These are phyloP conservation scores for Girardinichthys multiradiatus DNA, from an alignment of 2,113 vertebrate species.

Conservation along the genomic window DNA sequence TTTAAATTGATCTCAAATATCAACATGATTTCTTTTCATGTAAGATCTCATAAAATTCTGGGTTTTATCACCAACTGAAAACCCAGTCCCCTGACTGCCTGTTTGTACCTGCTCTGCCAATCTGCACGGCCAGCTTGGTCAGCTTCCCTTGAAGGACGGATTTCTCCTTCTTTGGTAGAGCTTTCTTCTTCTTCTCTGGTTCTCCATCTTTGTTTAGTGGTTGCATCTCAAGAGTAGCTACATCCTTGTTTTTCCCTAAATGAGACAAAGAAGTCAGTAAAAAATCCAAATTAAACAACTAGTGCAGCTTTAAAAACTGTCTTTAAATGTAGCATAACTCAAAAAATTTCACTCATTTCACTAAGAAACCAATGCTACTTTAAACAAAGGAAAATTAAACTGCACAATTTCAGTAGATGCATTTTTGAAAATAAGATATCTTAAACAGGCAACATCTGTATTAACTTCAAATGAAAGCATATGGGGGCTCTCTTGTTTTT, in stretches of 20 bases:
- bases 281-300: background rate
- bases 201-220: slow-evolving; percentile 91
- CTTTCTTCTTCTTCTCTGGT: slow-evolving; percentile 89
- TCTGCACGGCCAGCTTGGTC: slow-evolving; percentile 95
- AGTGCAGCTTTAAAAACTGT: background rate
- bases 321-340: no score
- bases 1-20: no score
- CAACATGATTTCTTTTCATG: no score
- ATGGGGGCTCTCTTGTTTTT: background rate
- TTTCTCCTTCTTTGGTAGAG: slow-evolving; percentile 95
- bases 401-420: no score
- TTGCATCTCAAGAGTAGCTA: slow-evolving; percentile 91
- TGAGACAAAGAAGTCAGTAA: background rate
- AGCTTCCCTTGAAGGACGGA: slow-evolving; percentile 98
- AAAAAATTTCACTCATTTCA: background rate
- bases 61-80: background rate
- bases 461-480: background rate
- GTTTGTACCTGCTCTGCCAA: slow-evolving; percentile 94
- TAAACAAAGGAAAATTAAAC: no score
- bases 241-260: slow-evolving; percentile 88
- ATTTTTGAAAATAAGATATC: no score
- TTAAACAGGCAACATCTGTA: background rate
- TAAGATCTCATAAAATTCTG: no score
- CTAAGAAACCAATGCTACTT: no score
- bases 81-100: background rate